Percentiles rank a stretch among this genome's conserved stretches.
phyloP scores from a whole-genome alignment of 2,888 invertebrate genomes.

The Eupithecia inturbata region DNA sequence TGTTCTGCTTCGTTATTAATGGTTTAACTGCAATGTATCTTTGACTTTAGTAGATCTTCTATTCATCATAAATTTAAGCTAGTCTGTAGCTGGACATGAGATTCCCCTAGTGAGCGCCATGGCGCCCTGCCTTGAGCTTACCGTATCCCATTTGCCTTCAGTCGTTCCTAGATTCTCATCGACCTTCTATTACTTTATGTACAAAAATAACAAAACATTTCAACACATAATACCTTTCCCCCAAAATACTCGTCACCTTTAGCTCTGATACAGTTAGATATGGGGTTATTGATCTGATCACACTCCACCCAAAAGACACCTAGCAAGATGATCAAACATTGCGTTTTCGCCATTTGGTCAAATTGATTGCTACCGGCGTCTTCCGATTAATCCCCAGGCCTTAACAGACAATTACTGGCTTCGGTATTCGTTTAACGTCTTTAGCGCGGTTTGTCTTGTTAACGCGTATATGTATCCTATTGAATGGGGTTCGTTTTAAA shows the following conservation, averaged over 20 bases:
- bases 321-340: slow-evolving; percentile 28
- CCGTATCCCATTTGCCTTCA: too few species aligned
- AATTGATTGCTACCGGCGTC: slow-evolving; percentile 53
- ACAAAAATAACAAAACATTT: background rate
- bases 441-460: slow-evolving; percentile 52
- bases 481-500: slow-evolving; percentile 15
- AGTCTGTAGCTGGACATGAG: background rate
- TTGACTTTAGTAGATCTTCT: slow-evolving; percentile 13
- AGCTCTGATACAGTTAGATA: background rate
- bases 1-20: slow-evolving; percentile 36
- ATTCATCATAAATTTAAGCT: background rate
- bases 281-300: background rate
- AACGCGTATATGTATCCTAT: slow-evolving; percentile 13
- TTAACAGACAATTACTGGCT: slow-evolving; percentile 64
- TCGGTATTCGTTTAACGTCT: slow-evolving; percentile 59
- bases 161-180: background rate
- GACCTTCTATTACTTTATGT: background rate
- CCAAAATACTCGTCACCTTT: background rate
- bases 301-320: slow-evolving; percentile 7
- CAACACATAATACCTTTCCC: background rate
- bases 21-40: slow-evolving; percentile 29
- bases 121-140: background rate
- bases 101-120: background rate
- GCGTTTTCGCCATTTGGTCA: slow-evolving; percentile 31
- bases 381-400: slow-evolving; percentile 69